These are phyloP conservation scores for Nestor notabilis DNA, from an alignment of 2,113 vertebrate genomes.

Conservation along the genomic window DNA sequence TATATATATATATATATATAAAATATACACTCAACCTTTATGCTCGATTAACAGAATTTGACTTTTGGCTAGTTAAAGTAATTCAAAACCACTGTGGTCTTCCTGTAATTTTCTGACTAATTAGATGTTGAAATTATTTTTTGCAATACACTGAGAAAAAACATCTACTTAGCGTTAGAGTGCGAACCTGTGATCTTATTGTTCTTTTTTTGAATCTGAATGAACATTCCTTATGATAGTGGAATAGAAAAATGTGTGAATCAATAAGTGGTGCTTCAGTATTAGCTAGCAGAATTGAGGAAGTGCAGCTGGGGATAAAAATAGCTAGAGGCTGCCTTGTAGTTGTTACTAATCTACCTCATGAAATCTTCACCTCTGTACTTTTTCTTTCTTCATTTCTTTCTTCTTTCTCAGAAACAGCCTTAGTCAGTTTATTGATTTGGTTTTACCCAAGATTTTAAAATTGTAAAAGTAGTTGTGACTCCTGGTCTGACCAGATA, in stretches of 20 bases:
- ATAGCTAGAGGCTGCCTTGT: not conserved
- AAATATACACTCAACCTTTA: not conserved
- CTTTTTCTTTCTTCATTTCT: not conserved
- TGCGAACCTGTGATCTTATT: not conserved
- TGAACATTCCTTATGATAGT: not conserved
- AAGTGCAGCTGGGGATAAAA: not conserved
- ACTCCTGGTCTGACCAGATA: not conserved
- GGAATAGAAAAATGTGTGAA: not conserved
- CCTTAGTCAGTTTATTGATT: slow-evolving; percentile 49
- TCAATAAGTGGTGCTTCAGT: not conserved
- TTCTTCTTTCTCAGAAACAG: slow-evolving; percentile 37
- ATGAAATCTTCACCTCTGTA: slow-evolving; percentile 25
- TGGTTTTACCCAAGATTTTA: slow-evolving; percentile 35
- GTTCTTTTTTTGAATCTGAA: not conserved
- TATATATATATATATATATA: not conserved
- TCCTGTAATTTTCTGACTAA: not conserved
- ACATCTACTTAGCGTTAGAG: not conserved
- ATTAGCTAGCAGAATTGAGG: not conserved
- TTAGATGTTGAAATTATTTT: not conserved
- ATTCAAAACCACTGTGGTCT: not conserved
- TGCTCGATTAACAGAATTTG: not conserved
- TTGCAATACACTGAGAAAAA: not conserved
- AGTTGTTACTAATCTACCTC: not conserved
- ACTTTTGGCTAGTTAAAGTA: not conserved
- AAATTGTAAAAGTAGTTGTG: slow-evolving; percentile 8